Percentiles rank a stretch among this genome's conserved stretches.
These are phyloP conservation scores for Sus scrofa DNA, from an alignment of 2,113 vertebrate species.

Conservation along the genomic window T2T-Sscrofa CM000817.6:144584501-144585000, in stretches of 20 bases:
- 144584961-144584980: too few relatives aligned
- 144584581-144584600: conserved; percentile 34
- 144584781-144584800: not conserved
- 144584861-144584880: not conserved
- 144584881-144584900: not conserved
- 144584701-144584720: not conserved
- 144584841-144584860: not conserved
- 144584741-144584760: not conserved
- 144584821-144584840: not conserved
- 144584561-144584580: not conserved
- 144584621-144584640: not conserved
- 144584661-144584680: not conserved
- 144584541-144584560: not conserved
- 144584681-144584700: not conserved
- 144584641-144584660: not conserved
- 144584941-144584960: not conserved
- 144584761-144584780: not conserved
- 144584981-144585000: too few relatives aligned
- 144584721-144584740: not conserved
- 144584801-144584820: not conserved
- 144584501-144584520: not conserved
- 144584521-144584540: not conserved
- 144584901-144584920: not conserved
- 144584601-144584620: not conserved
- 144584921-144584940: accelerated